Conservation (phyloP, 2,113 vertebrate species). For the Callopanchax toddi region DNA sequence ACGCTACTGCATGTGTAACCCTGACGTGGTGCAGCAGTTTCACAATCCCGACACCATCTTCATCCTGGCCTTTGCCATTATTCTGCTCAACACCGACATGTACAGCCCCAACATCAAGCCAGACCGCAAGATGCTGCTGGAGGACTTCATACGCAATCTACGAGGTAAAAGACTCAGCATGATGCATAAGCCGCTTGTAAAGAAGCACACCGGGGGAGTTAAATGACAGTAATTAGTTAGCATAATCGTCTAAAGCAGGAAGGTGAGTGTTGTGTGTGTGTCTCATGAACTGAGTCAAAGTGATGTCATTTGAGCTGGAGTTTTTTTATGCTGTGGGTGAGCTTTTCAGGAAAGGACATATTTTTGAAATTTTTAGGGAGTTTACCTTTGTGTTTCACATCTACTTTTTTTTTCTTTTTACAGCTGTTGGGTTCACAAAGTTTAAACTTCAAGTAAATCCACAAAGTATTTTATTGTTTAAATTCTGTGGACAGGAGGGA, state of each 20-base stretch:
- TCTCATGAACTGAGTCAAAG: neutral
- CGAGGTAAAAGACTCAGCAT: constrained; percentile 82
- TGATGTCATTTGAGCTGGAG: neutral
- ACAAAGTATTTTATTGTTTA: no score
- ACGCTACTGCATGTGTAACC: constrained; percentile 99
- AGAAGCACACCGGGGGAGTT: neutral
- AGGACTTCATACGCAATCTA: constrained; percentile 97
- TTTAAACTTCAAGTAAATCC: no score
- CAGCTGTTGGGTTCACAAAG: no score
- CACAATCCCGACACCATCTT: constrained; percentile 99
- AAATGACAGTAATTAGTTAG: constrained; percentile 15
- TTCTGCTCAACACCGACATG: constrained; percentile 99
- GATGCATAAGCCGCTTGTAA: neutral
- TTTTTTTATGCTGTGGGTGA: neutral
- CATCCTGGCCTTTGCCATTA: constrained; percentile 97
- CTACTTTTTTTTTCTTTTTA: no score
- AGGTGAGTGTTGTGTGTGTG: neutral
- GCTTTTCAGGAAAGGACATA: no score
- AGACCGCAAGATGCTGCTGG: constrained; percentile 97
- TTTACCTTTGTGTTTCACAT: no score
- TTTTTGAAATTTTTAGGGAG: no score
- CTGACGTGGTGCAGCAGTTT: constrained; percentile 97
- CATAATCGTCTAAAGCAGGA: constrained; percentile 5
- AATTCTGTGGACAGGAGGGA: no score
- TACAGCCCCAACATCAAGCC: constrained; percentile 99